phyloP scores from a whole-genome alignment of 2,797 vertebrate species.

The Pseudochirops corinnae region DNA sequence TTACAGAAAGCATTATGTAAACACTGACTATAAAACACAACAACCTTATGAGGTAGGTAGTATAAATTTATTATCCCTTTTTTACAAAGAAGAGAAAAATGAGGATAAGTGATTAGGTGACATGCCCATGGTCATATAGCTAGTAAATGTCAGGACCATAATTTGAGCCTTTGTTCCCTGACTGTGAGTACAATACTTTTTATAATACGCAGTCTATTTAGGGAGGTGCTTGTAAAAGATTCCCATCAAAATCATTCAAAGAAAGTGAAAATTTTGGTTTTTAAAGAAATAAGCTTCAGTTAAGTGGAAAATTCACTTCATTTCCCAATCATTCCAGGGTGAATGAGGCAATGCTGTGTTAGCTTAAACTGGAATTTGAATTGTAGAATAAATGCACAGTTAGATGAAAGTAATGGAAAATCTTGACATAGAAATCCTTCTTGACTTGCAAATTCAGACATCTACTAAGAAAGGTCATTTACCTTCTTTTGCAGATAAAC shows the following conservation, averaged over 20 bases:
- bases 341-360: conserved; percentile 16
- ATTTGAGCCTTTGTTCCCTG: not conserved
- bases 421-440: conserved; percentile 57
- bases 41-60: not conserved
- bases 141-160: not conserved
- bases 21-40: not conserved
- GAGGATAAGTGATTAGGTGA: not conserved
- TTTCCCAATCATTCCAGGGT: conserved; percentile 12
- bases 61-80: not conserved
- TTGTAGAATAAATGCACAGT: conserved; percentile 28
- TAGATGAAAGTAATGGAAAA: not conserved
- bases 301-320: conserved; percentile 38
- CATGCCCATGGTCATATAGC: not conserved
- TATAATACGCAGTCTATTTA: not conserved
- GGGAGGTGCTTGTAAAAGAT: conserved; percentile 37
- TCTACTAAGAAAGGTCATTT: conserved; percentile 24
- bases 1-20: not conserved
- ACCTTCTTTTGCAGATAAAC: conserved; percentile 48
- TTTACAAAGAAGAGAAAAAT: not conserved
- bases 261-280: conserved; percentile 35
- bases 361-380: conserved; percentile 30
- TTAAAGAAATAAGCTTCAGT: conserved; percentile 11
- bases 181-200: not conserved
- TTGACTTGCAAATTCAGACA: conserved; percentile 22
- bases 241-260: conserved; percentile 32